Base-by-base conservation (phyloP, 1,140 invertebrate species). In the Drosophila nebulosa region DNA sequence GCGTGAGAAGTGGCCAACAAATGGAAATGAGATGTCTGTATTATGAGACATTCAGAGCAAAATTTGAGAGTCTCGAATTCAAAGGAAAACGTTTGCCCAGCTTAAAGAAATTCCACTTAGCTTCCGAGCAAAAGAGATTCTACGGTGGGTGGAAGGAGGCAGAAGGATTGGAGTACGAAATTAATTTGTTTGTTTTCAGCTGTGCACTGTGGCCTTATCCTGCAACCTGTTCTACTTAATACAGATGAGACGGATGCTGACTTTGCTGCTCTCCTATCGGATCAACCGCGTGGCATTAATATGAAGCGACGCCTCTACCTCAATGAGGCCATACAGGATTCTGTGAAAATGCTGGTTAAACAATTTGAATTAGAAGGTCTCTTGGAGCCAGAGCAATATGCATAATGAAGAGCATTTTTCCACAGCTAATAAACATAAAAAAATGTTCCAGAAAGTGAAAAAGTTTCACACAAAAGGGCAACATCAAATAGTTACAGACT, bases 401-500 rank as follows among this genome's bases (percentile, higher is more conserved):
- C 51, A 14, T 75, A 79, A 75, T 79, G 60, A 58, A 70, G 61
- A 26, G 26, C 6, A 58, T 36, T 57, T 63, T 14, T 61, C 59
- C 55, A 39, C 55, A 60, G 81, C 78, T 81, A 86, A 85, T 85
- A 85, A 85, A 86, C 78, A 86, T 78, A 58, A 78, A 86, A 74
- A 81, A 51, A 78, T 76, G 39, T 21, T 18, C 14, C 26, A 35
- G 5, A 18, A 14, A 35, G 26, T 30, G 36, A 56, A 42, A 36
- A 53, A 58, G 36, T 32, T 60, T 64, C 76, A 27, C 56, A 86
- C 57, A 81, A 81, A 81, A 70, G 79, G 60, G 69, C 79, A 83
- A 78, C 80, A 85, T 46, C 46, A 75, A 74, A 85, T 86, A 78
- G 80, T 85, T 70, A 86, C 80, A 85, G 69, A 85, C 77, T 86